Evolutionary conservation across 2,888 invertebrate species (phyloP).

Genomic region (Bhutanitis thaidina): DNA sequence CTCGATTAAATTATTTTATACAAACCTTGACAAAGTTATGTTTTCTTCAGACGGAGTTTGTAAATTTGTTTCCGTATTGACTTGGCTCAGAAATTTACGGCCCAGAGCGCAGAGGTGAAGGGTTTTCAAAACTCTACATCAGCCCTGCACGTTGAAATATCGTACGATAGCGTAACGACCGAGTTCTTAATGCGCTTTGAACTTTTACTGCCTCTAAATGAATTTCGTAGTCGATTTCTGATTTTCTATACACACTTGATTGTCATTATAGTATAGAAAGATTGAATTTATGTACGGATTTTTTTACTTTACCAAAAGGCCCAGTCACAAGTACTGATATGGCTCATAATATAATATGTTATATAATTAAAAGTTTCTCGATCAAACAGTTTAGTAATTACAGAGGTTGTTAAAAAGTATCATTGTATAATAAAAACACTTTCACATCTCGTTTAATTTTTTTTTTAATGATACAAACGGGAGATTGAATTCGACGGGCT

Average conservation of each 20-base stretch:
- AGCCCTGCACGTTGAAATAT: constrained; percentile 23
- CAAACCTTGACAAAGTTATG: neutral
- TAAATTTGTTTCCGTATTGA: neutral
- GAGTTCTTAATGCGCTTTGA: constrained; percentile 6
- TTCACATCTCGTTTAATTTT: too few species aligned
- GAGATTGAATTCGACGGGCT: too few species aligned
- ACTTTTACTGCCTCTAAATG: constrained; percentile 4
- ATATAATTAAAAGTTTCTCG: too few species aligned
- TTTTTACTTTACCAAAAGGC: too few species aligned
- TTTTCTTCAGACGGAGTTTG: neutral
- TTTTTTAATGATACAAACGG: too few species aligned
- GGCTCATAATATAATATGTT: too few species aligned
- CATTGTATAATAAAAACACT: too few species aligned
- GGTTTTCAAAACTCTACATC: constrained; percentile 45
- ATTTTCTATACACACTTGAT: neutral
- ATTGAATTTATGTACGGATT: neutral
- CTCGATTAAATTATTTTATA: neutral
- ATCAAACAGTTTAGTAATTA: too few species aligned
- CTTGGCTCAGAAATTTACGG: neutral
- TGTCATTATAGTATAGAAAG: neutral
- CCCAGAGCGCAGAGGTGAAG: constrained; percentile 27
- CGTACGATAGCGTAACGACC: neutral
- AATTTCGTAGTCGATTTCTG: constrained; percentile 1
- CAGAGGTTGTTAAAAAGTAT: too few species aligned
- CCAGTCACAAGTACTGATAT: too few species aligned